phyloP scores from a whole-genome alignment of 1,140 invertebrate species.

The Helicorthomorpha holstii region DNA sequence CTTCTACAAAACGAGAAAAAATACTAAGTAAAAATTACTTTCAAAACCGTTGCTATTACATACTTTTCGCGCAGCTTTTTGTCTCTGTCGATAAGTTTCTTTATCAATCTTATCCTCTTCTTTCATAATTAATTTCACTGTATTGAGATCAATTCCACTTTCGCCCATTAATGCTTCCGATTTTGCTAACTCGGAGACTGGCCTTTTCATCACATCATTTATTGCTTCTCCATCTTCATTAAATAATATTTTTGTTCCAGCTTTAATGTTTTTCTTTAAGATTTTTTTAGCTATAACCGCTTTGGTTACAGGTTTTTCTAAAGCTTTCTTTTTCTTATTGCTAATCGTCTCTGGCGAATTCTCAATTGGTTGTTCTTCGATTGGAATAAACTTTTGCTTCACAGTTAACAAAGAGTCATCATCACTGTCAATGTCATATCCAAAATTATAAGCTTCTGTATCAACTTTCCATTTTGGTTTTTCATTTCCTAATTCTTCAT shows the following conservation, averaged over 20 bases:
- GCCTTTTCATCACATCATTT: neutral
- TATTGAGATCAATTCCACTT: slow-evolving; percentile 34
- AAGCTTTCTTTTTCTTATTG: slow-evolving; percentile 8
- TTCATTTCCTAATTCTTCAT: too few relatives aligned
- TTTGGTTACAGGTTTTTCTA: slow-evolving; percentile 55
- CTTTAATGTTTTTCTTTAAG: slow-evolving; percentile 65
- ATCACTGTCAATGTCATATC: neutral
- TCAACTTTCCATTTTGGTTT: too few relatives aligned
- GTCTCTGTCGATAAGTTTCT: slow-evolving; percentile 55
- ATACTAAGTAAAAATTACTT: neutral
- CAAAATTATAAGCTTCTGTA: too few relatives aligned
- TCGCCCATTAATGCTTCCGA: neutral
- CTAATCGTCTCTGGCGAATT: neutral
- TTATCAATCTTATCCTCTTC: slow-evolving; percentile 79
- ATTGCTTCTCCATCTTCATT: slow-evolving; percentile 54
- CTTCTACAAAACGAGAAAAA: neutral
- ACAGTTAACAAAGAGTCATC: neutral
- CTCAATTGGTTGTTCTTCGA: too few relatives aligned
- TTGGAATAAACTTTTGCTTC: neutral
- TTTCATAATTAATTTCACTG: slow-evolving; percentile 51
- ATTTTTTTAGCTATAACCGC: slow-evolving; percentile 67
- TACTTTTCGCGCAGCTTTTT: slow-evolving; percentile 60
- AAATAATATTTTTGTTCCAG: slow-evolving; percentile 65
- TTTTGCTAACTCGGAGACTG: neutral
- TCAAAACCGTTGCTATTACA: neutral